Percentiles rank a stretch among this genome's conserved stretches.
These are phyloP conservation scores for Ptilodon capucinus DNA, from an alignment of 2,888 invertebrate species.

Conservation along the genomic window DNA sequence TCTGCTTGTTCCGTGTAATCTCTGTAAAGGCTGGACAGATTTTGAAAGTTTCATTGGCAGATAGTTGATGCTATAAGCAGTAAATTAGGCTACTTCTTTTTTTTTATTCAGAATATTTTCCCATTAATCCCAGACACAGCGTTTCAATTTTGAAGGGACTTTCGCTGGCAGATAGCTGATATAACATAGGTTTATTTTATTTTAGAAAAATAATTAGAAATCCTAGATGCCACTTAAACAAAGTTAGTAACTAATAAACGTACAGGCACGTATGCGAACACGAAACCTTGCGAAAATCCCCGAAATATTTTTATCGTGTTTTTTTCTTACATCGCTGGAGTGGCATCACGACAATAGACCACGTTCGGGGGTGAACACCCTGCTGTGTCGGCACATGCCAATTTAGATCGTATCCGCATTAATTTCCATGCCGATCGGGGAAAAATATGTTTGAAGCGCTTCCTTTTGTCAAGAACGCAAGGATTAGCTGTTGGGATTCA, in stretches of 20 bases:
- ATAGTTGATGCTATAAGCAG: too few relatives aligned
- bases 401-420: conserved; percentile 18
- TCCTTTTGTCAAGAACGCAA: background rate
- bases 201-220: too few relatives aligned
- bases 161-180: too few relatives aligned
- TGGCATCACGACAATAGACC: conserved; percentile 15
- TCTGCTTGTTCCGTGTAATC: too few relatives aligned
- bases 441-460: background rate
- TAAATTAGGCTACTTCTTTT: too few relatives aligned
- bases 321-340: conserved; percentile 16
- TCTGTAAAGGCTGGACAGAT: too few relatives aligned
- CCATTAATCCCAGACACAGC: too few relatives aligned
- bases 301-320: conserved; percentile 26
- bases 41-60: too few relatives aligned
- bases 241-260: conserved; percentile 31
- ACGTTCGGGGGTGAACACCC: conserved; percentile 15
- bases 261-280: conserved; percentile 18
- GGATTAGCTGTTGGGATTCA: background rate
- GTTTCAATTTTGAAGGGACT: too few relatives aligned
- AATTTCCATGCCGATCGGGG: conserved; percentile 16
- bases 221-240: too few relatives aligned
- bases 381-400: conserved; percentile 16
- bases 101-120: too few relatives aligned
- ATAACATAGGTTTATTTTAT: too few relatives aligned
- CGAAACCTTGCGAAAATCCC: conserved; percentile 21